Evolutionary conservation across 1,140 invertebrate species (phyloP), one percentile per base, ranked within the genome.

Genomic region (Phymorhynchus buccinoides): DNA sequence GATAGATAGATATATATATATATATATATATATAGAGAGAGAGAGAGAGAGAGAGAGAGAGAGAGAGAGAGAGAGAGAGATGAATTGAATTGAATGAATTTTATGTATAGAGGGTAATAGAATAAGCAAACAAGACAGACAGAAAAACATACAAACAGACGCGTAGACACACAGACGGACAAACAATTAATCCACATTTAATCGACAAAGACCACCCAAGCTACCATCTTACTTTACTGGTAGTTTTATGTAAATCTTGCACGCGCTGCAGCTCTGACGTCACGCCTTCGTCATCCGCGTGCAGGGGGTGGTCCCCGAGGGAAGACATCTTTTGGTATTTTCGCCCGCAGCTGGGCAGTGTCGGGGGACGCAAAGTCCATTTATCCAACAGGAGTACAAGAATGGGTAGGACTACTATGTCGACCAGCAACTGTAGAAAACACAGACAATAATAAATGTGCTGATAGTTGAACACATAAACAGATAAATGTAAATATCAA

Each of bases 361-460:
- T 80, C 52, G 79, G 79, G 39, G 79, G n/a, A 30, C 52, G n/a
- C 7, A 35, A 56, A 2, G 35, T 80, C 27, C 48, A 16, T 30
- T 39, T 83, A n/a, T 83, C 81, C 81, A 83, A 35, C 18, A 83
- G 27, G 22, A 71, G 52, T 39, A 83, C 62, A 9, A 71, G 37
- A n/a, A 14, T 27, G 18, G 41, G 48, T 14, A 83, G 62, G 30
- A 68, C 35, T 14, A 83, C 37, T 22, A 71, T 42, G 66, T 83
- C 37, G 6, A 73, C 81, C 16, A 35, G n/a, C 2, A 83, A 66
- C 81, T 83, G 62, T 27, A 56, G 32, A 30, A 39, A 6, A 68
- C 18, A 48, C 6, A 48, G 44, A n/a, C n/a, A n/a, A n/a, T n/a
- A n/a, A n/a, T n/a, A n/a, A n/a, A n/a, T n/a, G n/a, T n/a, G n/a